Evolutionary conservation across 2,888 invertebrate species (phyloP).

Genomic region (Hofmannophila pseudospretella): DNA sequence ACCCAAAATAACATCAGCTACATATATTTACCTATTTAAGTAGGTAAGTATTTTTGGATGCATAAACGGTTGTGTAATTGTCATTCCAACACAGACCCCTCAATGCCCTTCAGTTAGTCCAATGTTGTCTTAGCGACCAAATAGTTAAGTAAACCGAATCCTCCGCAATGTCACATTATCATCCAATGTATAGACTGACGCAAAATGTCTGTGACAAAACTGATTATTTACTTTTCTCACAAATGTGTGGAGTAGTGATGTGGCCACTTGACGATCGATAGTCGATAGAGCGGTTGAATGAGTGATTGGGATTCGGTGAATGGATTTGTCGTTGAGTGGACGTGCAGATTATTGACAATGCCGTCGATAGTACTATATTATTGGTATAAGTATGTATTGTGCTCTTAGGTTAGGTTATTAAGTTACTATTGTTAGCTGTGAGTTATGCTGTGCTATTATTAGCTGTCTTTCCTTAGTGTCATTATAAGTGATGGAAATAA

Average conservation of each 20-base stretch:
- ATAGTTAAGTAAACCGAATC: constrained; percentile 13
- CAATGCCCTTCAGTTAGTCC: too few species aligned
- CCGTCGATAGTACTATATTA: constrained; percentile 11
- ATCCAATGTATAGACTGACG: constrained; percentile 22
- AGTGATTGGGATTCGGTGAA: constrained; percentile 10
- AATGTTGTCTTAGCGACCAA: too few species aligned
- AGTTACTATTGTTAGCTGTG: too few species aligned
- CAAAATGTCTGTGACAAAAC: constrained; percentile 26
- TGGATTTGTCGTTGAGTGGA: constrained; percentile 38
- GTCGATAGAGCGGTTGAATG: constrained; percentile 20
- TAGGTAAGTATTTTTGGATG: too few species aligned
- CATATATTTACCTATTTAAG: too few species aligned
- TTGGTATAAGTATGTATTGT: constrained; percentile 10
- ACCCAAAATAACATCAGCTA: too few species aligned
- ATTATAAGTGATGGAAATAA: too few species aligned
- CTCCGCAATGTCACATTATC: constrained; percentile 8
- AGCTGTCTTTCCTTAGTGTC: too few species aligned
- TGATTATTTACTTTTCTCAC: constrained; percentile 46
- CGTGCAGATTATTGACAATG: constrained; percentile 28
- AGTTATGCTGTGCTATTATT: too few species aligned
- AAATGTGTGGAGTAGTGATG: constrained; percentile 28
- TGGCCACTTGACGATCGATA: constrained; percentile 29
- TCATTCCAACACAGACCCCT: too few species aligned
- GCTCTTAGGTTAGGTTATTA: too few species aligned
- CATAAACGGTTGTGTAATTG: too few species aligned